Percentiles rank a stretch among this genome's conserved stretches.
Conservation (phyloP, 2,888 invertebrate genomes). For the Glyphotaelius pellucidus region DNA sequence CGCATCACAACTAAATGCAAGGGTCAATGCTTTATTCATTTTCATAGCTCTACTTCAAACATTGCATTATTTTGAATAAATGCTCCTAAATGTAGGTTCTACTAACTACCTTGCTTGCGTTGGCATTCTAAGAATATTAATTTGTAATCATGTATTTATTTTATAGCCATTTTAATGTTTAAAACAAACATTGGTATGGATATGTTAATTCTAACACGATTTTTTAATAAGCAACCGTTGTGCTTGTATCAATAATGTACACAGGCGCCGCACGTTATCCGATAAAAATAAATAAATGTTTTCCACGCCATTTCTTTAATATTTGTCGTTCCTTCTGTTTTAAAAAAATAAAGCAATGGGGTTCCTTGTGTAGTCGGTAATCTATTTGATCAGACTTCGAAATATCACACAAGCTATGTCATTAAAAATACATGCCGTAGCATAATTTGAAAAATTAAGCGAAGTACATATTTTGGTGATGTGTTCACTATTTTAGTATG, state of each 20-base stretch:
- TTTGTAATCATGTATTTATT: neutral
- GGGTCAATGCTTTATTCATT: neutral
- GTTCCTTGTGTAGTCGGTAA: neutral
- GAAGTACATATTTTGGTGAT: neutral
- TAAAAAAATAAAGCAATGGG: neutral
- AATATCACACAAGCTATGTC: neutral
- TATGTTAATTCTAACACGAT: neutral
- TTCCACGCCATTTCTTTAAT: neutral
- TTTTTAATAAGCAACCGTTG: neutral
- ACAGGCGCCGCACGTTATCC: neutral
- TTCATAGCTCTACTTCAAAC: neutral
- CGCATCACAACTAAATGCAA: neutral
- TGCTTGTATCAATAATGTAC: neutral
- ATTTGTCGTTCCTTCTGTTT: neutral
- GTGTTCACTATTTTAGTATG: neutral
- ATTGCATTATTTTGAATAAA: neutral
- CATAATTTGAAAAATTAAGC: neutral
- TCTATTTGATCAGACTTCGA: neutral
- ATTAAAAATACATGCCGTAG: neutral
- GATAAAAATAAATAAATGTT: neutral
- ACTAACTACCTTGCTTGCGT: neutral
- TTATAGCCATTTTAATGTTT: neutral
- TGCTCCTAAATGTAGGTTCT: neutral
- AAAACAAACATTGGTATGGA: neutral
- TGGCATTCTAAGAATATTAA: neutral